Evolutionary conservation across 2,797 vertebrate genomes (phyloP).

Genomic region (Podargus strigoides): DNA sequence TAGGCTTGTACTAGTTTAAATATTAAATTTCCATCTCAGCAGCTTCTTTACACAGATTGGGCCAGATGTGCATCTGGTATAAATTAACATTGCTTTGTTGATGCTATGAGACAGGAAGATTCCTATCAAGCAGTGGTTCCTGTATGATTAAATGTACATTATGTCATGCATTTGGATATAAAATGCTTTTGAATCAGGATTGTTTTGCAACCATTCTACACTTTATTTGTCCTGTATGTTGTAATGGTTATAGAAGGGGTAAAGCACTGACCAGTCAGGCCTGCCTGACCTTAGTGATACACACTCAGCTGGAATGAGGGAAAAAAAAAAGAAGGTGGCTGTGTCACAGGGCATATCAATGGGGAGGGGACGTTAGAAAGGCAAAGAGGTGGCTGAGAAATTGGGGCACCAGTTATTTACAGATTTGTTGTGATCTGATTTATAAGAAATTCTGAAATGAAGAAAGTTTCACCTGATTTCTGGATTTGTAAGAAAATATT

Average conservation of each 20-base stretch:
- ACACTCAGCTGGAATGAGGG: not conserved
- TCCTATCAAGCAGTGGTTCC: slow-evolving; percentile 19
- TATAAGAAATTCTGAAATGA: not conserved
- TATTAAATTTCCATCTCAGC: slow-evolving; percentile 30
- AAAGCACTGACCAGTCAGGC: not conserved
- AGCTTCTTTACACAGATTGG: not conserved
- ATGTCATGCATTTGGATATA: not conserved
- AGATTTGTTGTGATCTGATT: not conserved
- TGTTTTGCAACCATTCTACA: not conserved
- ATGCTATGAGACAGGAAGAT: slow-evolving; percentile 29
- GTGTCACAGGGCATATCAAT: not conserved
- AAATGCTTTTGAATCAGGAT: not conserved
- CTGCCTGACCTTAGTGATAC: not conserved
- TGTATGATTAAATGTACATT: not conserved
- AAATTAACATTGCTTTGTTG: slow-evolving; percentile 10
- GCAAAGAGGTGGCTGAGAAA: not conserved
- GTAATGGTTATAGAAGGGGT: not conserved
- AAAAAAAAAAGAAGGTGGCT: not conserved
- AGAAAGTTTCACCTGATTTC: not conserved
- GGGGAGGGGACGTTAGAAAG: not conserved
- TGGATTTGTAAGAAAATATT: not conserved
- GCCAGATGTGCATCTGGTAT: slow-evolving; percentile 30
- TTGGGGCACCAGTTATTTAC: not conserved
- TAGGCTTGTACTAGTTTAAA: not conserved
- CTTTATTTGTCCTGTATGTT: not conserved